These are phyloP conservation scores for Tuberolachnus salignus DNA, from an alignment of 2,888 invertebrate genomes.

Conservation along the genomic window DNA sequence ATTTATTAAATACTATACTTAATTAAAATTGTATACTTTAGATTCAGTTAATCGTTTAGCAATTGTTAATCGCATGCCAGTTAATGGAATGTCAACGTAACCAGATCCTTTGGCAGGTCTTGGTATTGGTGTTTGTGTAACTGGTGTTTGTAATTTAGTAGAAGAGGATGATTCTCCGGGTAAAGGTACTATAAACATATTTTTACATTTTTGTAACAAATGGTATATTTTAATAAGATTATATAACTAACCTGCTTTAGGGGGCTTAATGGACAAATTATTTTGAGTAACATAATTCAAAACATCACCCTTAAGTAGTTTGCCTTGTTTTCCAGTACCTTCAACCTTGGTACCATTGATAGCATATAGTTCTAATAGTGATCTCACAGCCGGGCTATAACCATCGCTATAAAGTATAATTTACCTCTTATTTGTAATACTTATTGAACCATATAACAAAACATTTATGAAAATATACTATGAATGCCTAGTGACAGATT, in stretches of 20 bases:
- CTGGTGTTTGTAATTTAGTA: conserved; percentile 54
- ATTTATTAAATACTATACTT: background rate
- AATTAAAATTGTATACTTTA: conserved; percentile 63
- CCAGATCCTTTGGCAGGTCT: conserved; percentile 58
- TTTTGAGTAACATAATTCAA: conserved; percentile 64
- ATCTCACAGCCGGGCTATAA: conserved; percentile 70
- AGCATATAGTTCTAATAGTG: conserved; percentile 68
- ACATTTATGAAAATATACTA: conserved; percentile 39
- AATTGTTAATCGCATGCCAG: conserved; percentile 69
- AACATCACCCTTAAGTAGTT: conserved; percentile 69
- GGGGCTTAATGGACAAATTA: conserved; percentile 63
- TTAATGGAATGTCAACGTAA: conserved; percentile 67
- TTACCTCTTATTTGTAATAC: background rate
- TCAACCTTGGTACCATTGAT: conserved; percentile 64
- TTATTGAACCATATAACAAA: background rate
- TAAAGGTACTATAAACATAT: conserved; percentile 58
- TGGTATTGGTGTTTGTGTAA: conserved; percentile 50
- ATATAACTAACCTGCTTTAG: conserved; percentile 60
- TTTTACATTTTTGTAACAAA: background rate
- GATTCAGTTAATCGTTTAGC: conserved; percentile 71
- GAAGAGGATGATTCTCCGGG: conserved; percentile 58
- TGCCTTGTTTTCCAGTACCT: conserved; percentile 68
- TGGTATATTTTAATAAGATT: background rate
- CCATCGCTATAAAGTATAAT: conserved; percentile 58
- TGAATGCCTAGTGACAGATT: conserved; percentile 20